A percentile compares a stretch with the other conserved stretches of the same genome.
These are phyloP conservation scores for Spea multiplicata DNA, from an alignment of 2,113 vertebrate species.

Conservation along the genomic window DNA sequence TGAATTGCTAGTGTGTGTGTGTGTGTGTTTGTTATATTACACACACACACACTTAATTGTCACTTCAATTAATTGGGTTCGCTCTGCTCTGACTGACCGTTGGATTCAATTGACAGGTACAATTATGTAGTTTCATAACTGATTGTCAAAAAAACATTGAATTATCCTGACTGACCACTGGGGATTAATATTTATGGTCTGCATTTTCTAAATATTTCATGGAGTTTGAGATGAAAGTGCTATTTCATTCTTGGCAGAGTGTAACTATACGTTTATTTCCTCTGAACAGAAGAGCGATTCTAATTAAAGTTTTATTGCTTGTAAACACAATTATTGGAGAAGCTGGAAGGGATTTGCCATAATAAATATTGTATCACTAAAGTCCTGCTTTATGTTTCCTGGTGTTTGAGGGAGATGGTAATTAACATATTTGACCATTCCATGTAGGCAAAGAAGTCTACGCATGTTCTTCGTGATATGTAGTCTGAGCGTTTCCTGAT, in stretches of 20 bases:
- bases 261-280: conserved; percentile 37
- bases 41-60: too few relatives aligned
- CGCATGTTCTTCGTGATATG: too few relatives aligned
- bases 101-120: too few relatives aligned
- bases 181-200: background rate
- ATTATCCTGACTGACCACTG: background rate
- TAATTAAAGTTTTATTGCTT: conserved; percentile 37
- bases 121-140: too few relatives aligned
- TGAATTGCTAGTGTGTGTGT: too few relatives aligned
- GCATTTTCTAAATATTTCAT: conserved; percentile 37
- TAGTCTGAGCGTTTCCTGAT: too few relatives aligned
- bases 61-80: too few relatives aligned
- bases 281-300: background rate
- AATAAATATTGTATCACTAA: conserved; percentile 14
- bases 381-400: background rate
- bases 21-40: too few relatives aligned
- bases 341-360: background rate
- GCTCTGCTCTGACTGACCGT: too few relatives aligned
- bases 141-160: too few relatives aligned
- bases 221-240: background rate
- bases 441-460: too few relatives aligned
- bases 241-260: conserved; percentile 9
- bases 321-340: conserved; percentile 9
- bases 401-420: background rate
- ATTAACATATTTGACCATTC: too few relatives aligned